Base-by-base conservation (phyloP, 2,113 vertebrate genomes). In the Phalacrocorax brasilianus region DNA sequence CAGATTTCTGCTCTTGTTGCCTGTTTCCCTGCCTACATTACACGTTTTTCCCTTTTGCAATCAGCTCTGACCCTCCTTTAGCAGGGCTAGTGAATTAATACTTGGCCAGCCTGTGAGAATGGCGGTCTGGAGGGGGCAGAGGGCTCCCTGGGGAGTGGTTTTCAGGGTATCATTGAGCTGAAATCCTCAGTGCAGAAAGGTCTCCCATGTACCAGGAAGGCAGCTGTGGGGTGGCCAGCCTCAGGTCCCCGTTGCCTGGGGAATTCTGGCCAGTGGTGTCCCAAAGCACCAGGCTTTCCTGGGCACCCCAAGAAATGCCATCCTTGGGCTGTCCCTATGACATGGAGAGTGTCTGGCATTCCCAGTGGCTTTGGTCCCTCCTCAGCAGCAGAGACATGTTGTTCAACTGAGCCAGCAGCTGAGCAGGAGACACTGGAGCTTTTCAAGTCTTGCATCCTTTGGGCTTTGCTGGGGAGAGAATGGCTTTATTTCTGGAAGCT, bases 1-100 rank as follows among this genome's bases (percentile, higher is more conserved):
- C 87, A 97, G 95, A 80, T 89, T 96, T 96, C 85, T 92, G 68
- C 79, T 91, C 79, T 1, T 58, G 93, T 8, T 91, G 91, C 73
- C 77, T 78, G 76, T 92, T 97, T 96, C 92, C 86, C 96, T 91
- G 94, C 80, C 80, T 78, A 73, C n/a, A 16, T 66, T 38, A 56
- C 73, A 42, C 24, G 9, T 26, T 95, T 95, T 95, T 93, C 91
- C 92, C 91, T 70, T 91, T 11, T 45, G 77, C 77, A 91, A 66
- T 89, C 80, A 91, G 72, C 59, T 92, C 61, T 1, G 1, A 70
- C 78, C 71, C 55, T 0, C 0, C 22, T 73, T 26, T 47, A 79
- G 63, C 65, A 20, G 14, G 47, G 44, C 38, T 71, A 27, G 3
- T 6, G 68, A 75, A 49, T 8, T 19, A 52, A 35, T 40, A 26